These are phyloP conservation scores for Stramonita haemastoma DNA, from an alignment of 2,888 invertebrate genomes.

Conservation along the genomic window DNA sequence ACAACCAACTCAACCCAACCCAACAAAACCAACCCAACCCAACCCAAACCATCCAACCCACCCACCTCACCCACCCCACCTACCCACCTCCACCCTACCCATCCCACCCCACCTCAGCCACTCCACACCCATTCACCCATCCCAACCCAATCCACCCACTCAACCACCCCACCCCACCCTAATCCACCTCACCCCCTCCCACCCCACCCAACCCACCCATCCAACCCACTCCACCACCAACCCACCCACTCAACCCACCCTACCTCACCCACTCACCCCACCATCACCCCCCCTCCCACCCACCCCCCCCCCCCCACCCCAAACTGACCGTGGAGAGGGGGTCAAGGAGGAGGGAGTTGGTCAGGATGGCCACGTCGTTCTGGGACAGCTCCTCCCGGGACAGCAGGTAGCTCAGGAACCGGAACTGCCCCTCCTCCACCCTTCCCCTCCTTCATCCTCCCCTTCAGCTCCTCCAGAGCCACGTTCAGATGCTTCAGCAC, in stretches of 20 bases:
- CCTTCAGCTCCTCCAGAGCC: conserved; percentile 72
- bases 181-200: no score
- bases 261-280: background rate
- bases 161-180: no score
- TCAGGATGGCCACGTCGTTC: conserved; percentile 84
- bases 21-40: no score
- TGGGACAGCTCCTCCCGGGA: conserved; percentile 76
- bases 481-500: conserved; percentile 66
- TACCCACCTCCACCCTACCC: no score
- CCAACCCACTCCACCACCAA: no score
- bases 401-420: conserved; percentile 79
- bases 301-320: background rate
- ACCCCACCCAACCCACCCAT: no score
- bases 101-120: no score
- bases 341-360: conserved; percentile 87
- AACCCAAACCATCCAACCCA: no score
- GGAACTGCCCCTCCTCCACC: conserved; percentile 74
- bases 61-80: no score
- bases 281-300: background rate
- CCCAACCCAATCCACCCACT: no score
- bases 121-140: no score
- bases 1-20: no score
- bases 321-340: conserved; percentile 87
- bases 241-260: background rate
- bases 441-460: conserved; percentile 73